Base-by-base conservation (phyloP, 2,113 vertebrate species). In the Callopanchax toddi region DNA sequence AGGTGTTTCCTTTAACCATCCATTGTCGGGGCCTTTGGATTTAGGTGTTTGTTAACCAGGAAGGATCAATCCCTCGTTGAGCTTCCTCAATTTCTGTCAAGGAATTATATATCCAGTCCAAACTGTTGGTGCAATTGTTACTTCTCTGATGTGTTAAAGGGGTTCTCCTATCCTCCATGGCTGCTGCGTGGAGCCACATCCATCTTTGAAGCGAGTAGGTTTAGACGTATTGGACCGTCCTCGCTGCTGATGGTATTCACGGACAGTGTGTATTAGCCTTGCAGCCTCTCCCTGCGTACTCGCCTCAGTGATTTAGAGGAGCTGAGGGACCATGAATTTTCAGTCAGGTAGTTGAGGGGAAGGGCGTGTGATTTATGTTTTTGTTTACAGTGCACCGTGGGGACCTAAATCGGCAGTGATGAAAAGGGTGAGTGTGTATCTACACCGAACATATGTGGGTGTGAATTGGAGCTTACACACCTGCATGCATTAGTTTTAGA, bases 331-430 rank as follows among this genome's bases (percentile, higher is more conserved):
- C 69, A 82, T 81, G 72, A 74, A 81, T 87, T 84, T 25, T 77
- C 42, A 80, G 66, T 64, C 57, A 61, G 60, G 48, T 65, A 53
- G 36, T 68, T 57, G 59, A 66, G 57, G 22, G 55, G 74, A 79
- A 54, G 69, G 16, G 1, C 16, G 23, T 16, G 50, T 79, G 79
- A 81, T 82, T 82, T 53, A 87, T 81, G 71, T n/a, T 74, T 82
- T 85, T 84, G 76, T 85, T 85, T 82, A 74, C 73, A 37, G 55
- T 49, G 10, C 23, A 52, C 75, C 32, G 58, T 12, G 6, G 59
- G 55, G 59, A 74, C 75, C 56, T 76, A 76, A 76, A 83, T 58
- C 29, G 55, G 67, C 69, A 50, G 60, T 67, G 72, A 79, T 44
- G 58, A 71, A 71, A 37, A 22, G 16, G 12, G 18, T 50, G 50